Base-by-base conservation (phyloP, 2,888 invertebrate species). In the Lissonota sp. region DNA sequence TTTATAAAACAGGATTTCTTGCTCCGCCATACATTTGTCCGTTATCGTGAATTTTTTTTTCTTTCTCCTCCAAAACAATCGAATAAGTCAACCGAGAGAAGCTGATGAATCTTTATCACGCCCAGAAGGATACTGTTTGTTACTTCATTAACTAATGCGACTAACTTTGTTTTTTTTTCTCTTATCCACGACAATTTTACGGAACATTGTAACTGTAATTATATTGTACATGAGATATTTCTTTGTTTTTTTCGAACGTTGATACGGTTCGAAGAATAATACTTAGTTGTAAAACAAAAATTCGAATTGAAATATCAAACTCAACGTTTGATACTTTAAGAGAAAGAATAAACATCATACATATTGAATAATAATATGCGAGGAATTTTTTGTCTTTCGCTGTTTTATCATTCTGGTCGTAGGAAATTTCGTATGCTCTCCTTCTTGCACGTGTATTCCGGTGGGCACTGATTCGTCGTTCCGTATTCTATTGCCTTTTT, bases 401-500 rank as follows among this genome's bases (percentile, higher is more conserved):
- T 12, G 12, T 26, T 71, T 51, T 12, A 40, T 84, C 58, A 88
- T 76, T 87, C 80, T 5, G 86, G 85, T 79, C 79, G 85, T 58
- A 91, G 83, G 80, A 92, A 90, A 79, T 90, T 89, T 57, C 90
- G 86, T 39, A 92, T 89, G 66, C 87, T 91, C 53, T 90, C 91
- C 66, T 89, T 90, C 77, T 92, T 91, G 75, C 92, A 92, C 79
- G 84, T 89, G 67, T 92, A 92, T 16, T 91, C 88, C 0, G 90
- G 86, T 8, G 92, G 91, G 69, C 91, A 92, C 74, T 85, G 86
- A 63, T 85, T 84, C 8, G 93, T 93, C 79, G 93, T 93, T 4
- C 96, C 96, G 92, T 95, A 95, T 46, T 95, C 94, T 4, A 96
- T 94, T 0, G 96, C 96, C 84, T 95, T 94, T 88, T 95, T 95